Percentiles rank a stretch among this genome's conserved stretches.
phyloP scores from a whole-genome alignment of 2,113 vertebrate species.

The Chaetura pelagica region DNA sequence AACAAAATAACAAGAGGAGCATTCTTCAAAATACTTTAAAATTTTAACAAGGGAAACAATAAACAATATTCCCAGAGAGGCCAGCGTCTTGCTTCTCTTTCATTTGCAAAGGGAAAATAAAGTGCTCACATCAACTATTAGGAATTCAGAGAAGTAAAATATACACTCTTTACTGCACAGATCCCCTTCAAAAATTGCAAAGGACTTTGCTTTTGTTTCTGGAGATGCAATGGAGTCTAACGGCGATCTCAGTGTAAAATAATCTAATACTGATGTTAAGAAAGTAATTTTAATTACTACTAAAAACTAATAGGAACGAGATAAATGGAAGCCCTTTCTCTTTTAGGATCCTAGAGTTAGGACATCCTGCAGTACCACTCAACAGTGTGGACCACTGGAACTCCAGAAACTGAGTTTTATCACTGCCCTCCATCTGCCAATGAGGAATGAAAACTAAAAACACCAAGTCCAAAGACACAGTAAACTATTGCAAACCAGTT shows the following conservation, averaged over 20 bases:
- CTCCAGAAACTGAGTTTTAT: not conserved
- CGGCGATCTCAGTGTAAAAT: not conserved
- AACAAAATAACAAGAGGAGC: not conserved
- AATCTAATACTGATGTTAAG: conserved; percentile 5
- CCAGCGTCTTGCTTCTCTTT: not conserved
- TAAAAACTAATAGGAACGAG: not conserved
- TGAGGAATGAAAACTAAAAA: not conserved
- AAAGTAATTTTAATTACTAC: not conserved
- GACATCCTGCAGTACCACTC: not conserved
- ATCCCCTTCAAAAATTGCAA: not conserved
- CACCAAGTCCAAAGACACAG: not conserved
- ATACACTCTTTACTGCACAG: not conserved
- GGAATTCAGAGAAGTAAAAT: not conserved
- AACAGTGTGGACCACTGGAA: not conserved
- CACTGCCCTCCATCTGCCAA: not conserved
- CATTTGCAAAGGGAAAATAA: not conserved
- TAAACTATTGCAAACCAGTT: not conserved
- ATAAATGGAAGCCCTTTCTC: not conserved
- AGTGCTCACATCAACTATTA: not conserved
- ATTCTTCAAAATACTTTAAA: not conserved
- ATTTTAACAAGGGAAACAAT: not conserved
- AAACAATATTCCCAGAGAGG: not conserved
- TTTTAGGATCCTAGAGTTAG: not conserved
- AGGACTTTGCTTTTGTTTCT: not conserved
- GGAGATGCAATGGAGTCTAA: not conserved